These are phyloP conservation scores for Pleuronectes platessa DNA, from an alignment of 2,113 vertebrate species.

Conservation along the genomic window DNA sequence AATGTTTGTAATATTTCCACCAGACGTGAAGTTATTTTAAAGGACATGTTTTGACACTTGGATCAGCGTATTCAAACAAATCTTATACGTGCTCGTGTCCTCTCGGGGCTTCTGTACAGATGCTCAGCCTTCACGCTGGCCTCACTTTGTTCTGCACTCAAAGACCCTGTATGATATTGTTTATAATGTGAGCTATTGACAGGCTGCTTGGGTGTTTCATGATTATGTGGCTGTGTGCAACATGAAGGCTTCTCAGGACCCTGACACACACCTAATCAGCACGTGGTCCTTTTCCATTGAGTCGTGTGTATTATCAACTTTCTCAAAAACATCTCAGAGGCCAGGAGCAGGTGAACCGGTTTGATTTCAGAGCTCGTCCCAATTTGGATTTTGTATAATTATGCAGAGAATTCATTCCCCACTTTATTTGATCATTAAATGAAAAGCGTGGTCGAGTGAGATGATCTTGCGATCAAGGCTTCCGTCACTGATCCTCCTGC, in stretches of 20 bases:
- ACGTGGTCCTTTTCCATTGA: not conserved
- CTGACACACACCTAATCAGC: constrained; percentile 30
- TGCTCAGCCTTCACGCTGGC: constrained; percentile 27
- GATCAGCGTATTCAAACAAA: not conserved
- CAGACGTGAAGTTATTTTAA: too few species aligned
- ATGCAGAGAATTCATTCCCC: constrained; percentile 1
- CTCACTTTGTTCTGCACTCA: constrained; percentile 6
- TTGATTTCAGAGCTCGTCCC: constrained; percentile 5
- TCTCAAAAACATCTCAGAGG: constrained; percentile 7
- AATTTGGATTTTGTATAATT: constrained; percentile 11
- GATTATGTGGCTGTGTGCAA: constrained; percentile 9
- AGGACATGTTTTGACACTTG: too few species aligned
- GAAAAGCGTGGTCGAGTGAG: constrained; percentile 5
- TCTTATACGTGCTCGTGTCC: not conserved
- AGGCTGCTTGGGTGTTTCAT: not conserved
- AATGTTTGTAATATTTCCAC: not conserved
- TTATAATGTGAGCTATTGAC: constrained; percentile 29
- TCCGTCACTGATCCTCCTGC: constrained; percentile 5
- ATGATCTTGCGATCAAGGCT: constrained; percentile 36
- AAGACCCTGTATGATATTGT: constrained; percentile 29
- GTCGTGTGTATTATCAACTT: constrained; percentile 17
- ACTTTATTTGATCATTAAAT: constrained; percentile 41
- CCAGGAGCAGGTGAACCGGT: not conserved
- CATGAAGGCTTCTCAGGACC: constrained; percentile 13
- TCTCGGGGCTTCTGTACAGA: not conserved